Evolutionary conservation across 1,140 invertebrate species (phyloP), one percentile per base, ranked within the genome.

Genomic region (Monomorium pharaonis): DNA sequence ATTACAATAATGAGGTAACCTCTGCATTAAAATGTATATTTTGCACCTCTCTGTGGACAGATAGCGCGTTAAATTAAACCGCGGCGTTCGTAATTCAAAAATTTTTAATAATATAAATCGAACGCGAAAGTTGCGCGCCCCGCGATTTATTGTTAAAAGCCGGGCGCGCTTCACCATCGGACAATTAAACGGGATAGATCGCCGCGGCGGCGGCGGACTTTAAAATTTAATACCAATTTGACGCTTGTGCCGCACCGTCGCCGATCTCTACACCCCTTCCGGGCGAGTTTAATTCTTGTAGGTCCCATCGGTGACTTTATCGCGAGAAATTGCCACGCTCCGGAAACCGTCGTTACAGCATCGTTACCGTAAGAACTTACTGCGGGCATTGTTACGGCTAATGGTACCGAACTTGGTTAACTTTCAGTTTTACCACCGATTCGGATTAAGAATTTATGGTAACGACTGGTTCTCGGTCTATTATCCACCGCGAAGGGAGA

Each of bases 371-470:
- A 94, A 94, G 93, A 95, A 94, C 92, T 94, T 94, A 93, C 92
- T 89, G 89, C 91, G 88, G 87, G 90, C 93, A 92, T 92, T 94
- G 94, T 95, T 94, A 95, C 94, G 92, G 94, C 94, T 94, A 94
- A 95, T 95, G 94, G 94, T 93, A 92, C 92, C 92, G 88, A 94
- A 94, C 93, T 93, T 92, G 90, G 91, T 93, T 93, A 94, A 95
- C 94, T 95, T 95, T 95, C 93, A 95, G 94, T 94, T 95, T 95
- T 95, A 95, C 94, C 92, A 90, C 87, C 92, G 93, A 95, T 95
- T 94, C 91, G 94, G 93, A 95, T 95, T 94, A 95, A 95, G 94
- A 95, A 95, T 95, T 95, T 94, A 95, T 89, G 93, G 58, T 94
- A 94, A 95, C 94, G 93, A 84, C 92, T 87, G 86, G 78, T 87